Base-by-base conservation (phyloP, 2,888 invertebrate genomes). In the Cylindroiulus punctatus region DNA sequence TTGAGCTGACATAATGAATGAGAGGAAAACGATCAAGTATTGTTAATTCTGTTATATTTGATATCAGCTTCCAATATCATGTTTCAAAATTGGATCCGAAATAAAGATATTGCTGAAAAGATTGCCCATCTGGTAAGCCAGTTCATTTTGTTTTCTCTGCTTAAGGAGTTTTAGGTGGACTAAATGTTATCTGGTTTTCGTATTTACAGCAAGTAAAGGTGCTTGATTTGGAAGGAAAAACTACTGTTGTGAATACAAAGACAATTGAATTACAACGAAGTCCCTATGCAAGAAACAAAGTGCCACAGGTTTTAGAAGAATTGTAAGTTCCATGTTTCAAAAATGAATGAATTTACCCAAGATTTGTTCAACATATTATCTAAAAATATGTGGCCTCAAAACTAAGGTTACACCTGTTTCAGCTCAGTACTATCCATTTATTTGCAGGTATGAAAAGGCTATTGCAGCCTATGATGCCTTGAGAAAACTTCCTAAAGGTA, bases 231-330 rank as follows among this genome's bases (percentile, higher is more conserved):
- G 87, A 87, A 85, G 81, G 44, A 81, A 85, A 85, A 26, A 17
- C 87, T 17, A 81, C 85, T n/a, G 87, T 81, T 2, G 82, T 85
- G 17, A 87, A 87, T 26, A 87, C 87, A 0, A 87, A 87, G 36
- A 82, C 85, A 12, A 85, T 87, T 22, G 87, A 85, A 32, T 30
- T 87, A 14, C 87, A 87, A 42, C n/a, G 85, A 47, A 87, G 87
- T 86, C 87, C 87, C 4, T 85, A 87, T 47, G 85, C 85, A 0
- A 76, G 87, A 44, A 85, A 81, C 40, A 87, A 86, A 84, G 84
- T 32, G 17, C 47, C 86, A 30, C 57, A 26, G 12, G 40, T 84
- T 76, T 76, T 86, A 26, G 84, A 84, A 84, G 86, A 86, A 84
- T 12, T 86, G 86, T 86, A 86, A 26, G 52, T 19, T 85, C 17